A percentile compares a stretch with the other conserved stretches of the same genome.
Evolutionary conservation across 2,113 vertebrate genomes (phyloP).

Genomic region (Dendropsophus ebraccatus): DNA sequence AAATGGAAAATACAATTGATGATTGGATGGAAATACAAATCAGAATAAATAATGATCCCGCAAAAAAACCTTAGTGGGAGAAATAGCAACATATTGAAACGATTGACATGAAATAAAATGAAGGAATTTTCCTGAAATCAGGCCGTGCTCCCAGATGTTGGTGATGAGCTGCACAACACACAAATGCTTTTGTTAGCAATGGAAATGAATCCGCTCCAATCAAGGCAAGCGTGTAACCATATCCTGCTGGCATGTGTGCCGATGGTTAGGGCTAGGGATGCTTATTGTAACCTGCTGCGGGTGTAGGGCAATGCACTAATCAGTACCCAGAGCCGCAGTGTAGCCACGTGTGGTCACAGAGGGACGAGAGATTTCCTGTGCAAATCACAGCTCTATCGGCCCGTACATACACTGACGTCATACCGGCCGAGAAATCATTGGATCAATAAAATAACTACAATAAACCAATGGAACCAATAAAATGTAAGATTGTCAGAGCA

Average conservation of each 20-base stretch:
- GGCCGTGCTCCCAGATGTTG: conserved; percentile 52
- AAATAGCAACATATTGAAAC: conserved; percentile 52
- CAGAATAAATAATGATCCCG: conserved; percentile 35
- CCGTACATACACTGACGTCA: conserved; percentile 10
- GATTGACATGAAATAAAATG: conserved; percentile 48
- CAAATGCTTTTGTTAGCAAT: conserved; percentile 57
- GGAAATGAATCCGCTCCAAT: conserved; percentile 56
- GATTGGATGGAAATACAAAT: conserved; percentile 26
- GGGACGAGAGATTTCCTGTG: conserved; percentile 28
- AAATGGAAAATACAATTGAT: background rate
- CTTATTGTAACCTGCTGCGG: conserved; percentile 50
- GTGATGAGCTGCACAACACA: conserved; percentile 52
- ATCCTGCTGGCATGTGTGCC: conserved; percentile 49
- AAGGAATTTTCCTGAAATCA: conserved; percentile 52
- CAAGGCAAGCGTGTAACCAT: conserved; percentile 48
- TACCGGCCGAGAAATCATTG: background rate
- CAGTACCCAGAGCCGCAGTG: background rate
- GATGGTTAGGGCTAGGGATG: conserved; percentile 35
- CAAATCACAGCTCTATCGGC: conserved; percentile 27
- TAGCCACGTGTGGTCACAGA: conserved; percentile 9
- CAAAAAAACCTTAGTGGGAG: conserved; percentile 25
- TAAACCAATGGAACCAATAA: too few species aligned
- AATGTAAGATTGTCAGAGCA: too few species aligned
- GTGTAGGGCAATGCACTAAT: conserved; percentile 34
- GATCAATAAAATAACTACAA: background rate